Evolutionary conservation across 2,888 invertebrate species (phyloP).

Genomic region (Mechanitis messenoides): DNA sequence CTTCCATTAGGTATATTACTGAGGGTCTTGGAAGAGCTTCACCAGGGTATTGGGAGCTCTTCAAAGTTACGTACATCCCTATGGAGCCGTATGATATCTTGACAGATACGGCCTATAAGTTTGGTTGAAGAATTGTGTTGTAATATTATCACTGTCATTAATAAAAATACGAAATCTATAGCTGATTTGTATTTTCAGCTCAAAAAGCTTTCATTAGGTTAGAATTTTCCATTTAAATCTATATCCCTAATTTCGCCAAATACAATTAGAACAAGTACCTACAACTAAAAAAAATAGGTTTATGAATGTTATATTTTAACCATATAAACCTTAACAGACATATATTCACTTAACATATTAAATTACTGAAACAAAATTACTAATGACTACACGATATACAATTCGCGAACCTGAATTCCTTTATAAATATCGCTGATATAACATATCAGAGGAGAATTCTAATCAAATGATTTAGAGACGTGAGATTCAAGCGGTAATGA

Average conservation of each 20-base stretch:
- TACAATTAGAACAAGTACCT: too few species aligned
- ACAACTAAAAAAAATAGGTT: too few species aligned
- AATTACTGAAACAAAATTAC: not conserved
- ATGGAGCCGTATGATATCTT: not conserved
- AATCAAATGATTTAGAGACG: constrained; percentile 21
- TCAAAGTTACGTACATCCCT: constrained; percentile 1
- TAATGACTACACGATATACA: not conserved
- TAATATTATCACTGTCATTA: not conserved
- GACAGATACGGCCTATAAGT: not conserved
- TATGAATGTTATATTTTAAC: not conserved
- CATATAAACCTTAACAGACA: not conserved
- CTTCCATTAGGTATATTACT: not conserved
- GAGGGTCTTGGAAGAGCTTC: not conserved
- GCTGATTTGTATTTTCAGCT: too few species aligned
- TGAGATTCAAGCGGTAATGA: constrained; percentile 21
- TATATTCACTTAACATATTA: not conserved
- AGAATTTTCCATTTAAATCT: too few species aligned
- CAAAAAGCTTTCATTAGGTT: too few species aligned
- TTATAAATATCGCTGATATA: constrained; percentile 4
- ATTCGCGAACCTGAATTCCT: constrained; percentile 1
- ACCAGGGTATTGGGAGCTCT: not conserved
- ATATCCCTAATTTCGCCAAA: too few species aligned
- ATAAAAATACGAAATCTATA: too few species aligned
- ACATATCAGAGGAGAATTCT: constrained; percentile 12
- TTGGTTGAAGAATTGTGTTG: not conserved